These are phyloP conservation scores for Eupristina koningsbergeri DNA, from an alignment of 1,140 invertebrate genomes.

Conservation along the genomic window DNA sequence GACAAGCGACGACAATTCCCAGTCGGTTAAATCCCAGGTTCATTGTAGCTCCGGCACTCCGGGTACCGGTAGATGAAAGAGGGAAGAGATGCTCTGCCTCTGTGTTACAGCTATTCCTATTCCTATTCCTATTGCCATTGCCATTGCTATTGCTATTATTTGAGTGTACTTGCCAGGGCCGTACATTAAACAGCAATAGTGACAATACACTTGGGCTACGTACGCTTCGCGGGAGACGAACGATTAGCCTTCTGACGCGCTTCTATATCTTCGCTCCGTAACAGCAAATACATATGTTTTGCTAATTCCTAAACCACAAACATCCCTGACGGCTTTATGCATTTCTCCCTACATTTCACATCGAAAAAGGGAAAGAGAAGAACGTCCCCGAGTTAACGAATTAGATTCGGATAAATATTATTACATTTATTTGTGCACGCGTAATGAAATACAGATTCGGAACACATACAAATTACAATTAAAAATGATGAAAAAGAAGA, in stretches of 20 bases:
- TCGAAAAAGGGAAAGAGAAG: too few species aligned
- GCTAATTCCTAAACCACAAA: slow-evolving; percentile 49
- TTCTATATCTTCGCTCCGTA: background rate
- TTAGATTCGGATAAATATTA: too few species aligned
- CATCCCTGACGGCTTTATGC: slow-evolving; percentile 6
- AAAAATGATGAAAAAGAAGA: too few species aligned
- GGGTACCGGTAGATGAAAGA: slow-evolving; percentile 7
- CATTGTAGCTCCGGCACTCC: background rate
- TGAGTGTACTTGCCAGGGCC: background rate
- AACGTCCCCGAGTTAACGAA: too few species aligned
- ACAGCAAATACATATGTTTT: slow-evolving; percentile 50
- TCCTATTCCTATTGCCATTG: background rate
- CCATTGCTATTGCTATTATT: background rate
- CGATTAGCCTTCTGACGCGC: slow-evolving; percentile 43
- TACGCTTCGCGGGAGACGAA: slow-evolving; percentile 32
- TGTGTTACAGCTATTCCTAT: background rate
- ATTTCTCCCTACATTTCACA: background rate
- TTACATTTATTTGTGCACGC: too few species aligned
- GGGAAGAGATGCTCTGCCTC: background rate
- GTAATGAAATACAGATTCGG: too few species aligned
- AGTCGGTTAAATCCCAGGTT: slow-evolving; percentile 46
- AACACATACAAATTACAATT: too few species aligned
- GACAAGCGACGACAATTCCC: slow-evolving; percentile 39
- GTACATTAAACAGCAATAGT: slow-evolving; percentile 45
- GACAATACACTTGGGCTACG: slow-evolving; percentile 43